These are phyloP conservation scores for Chaetodon auriga DNA, from an alignment of 2,113 vertebrate genomes.

Conservation along the genomic window DNA sequence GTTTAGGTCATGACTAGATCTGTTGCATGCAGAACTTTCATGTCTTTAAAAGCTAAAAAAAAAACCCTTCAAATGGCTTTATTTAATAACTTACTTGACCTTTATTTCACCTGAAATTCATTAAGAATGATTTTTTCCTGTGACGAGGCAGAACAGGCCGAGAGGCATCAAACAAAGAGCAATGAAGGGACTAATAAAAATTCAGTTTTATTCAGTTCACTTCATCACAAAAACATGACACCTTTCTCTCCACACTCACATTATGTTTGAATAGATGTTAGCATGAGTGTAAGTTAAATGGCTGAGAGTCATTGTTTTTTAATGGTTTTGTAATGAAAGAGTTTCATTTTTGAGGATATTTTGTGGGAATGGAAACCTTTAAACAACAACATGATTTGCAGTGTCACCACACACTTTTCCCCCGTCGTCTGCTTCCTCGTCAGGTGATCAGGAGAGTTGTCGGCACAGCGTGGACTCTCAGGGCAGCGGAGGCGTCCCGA, in stretches of 20 bases:
- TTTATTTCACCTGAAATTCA: slow-evolving; percentile 5
- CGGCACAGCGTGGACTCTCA: slow-evolving; percentile 92
- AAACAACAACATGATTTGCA: no score
- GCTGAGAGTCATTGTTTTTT: not conserved
- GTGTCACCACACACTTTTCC: not conserved
- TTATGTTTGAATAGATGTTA: not conserved
- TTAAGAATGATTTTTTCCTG: not conserved
- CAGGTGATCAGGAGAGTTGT: slow-evolving; percentile 93
- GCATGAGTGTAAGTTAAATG: not conserved
- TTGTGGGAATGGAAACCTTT: no score
- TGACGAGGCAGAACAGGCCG: not conserved
- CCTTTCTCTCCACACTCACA: not conserved
- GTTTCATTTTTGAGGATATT: no score
- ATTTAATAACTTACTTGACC: slow-evolving; percentile 19
- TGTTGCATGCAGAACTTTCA: not conserved
- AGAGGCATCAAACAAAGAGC: slow-evolving; percentile 15
- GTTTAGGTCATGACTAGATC: not conserved
- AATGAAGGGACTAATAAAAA: not conserved
- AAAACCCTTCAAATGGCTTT: not conserved
- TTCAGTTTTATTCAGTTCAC: not conserved
- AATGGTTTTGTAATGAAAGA: not conserved
- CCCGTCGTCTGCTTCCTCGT: not conserved
- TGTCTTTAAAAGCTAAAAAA: not conserved
- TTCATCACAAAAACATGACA: not conserved
- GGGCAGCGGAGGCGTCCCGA: slow-evolving; percentile 83